A percentile compares a stretch with the other conserved stretches of the same genome.
Conservation (phyloP, 2,888 invertebrate species). For the Anagyrus pseudococci region DNA sequence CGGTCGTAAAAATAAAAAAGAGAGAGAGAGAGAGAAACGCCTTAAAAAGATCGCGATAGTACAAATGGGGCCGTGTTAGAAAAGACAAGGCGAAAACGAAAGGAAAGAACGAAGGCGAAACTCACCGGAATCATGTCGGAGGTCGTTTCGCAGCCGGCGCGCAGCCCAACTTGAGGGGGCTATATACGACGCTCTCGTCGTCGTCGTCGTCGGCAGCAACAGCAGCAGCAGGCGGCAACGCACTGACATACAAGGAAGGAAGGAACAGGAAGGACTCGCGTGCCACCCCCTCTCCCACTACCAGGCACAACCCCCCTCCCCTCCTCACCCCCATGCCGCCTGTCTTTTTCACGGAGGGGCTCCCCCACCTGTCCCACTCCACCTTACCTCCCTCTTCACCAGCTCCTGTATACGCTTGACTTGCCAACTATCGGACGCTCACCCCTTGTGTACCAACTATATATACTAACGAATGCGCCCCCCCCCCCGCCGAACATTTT, state of each 20-base stretch:
- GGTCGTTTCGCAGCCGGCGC: too few relatives aligned
- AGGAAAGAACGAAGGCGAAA: background rate
- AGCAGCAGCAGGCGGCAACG: conserved; percentile 14
- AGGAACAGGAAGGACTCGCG: conserved; percentile 12
- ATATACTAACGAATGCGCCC: too few relatives aligned
- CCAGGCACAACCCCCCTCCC: too few relatives aligned
- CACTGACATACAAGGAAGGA: conserved; percentile 19
- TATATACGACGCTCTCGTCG: background rate
- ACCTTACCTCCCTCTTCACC: too few relatives aligned
- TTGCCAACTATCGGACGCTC: background rate
- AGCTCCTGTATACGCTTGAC: too few relatives aligned
- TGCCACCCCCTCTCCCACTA: background rate
- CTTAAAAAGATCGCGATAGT: too few relatives aligned
- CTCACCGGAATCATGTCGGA: conserved; percentile 23
- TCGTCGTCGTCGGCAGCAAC: conserved; percentile 6
- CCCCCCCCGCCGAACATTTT: too few relatives aligned
- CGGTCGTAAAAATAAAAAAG: too few relatives aligned
- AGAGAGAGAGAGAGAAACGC: too few relatives aligned
- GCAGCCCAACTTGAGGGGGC: background rate
- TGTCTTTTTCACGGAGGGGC: conserved; percentile 14
- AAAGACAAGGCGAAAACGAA: too few relatives aligned
- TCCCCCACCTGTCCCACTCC: background rate
- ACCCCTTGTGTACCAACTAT: background rate
- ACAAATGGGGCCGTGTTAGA: too few relatives aligned
- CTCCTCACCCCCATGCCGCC: background rate